Percentiles rank a stretch among this genome's conserved stretches.
Conservation (phyloP, 2,888 invertebrate species). For the Pyrrhia umbra region DNA sequence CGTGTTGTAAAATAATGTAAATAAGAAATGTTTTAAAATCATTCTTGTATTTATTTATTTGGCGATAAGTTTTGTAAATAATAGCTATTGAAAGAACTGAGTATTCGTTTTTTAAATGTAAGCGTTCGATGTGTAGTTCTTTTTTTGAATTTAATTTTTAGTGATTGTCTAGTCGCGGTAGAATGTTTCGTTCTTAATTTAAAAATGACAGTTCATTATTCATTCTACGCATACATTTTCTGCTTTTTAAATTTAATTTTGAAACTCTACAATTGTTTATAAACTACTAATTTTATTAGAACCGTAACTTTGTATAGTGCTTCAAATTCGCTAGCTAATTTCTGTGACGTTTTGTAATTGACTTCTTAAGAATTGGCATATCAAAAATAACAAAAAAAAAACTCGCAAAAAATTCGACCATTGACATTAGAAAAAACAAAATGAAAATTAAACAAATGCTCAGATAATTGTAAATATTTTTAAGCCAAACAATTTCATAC, state of each 20-base stretch:
- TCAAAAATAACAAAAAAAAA: background rate
- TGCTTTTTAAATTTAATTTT: conserved; percentile 46
- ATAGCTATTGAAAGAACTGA: conserved; percentile 75
- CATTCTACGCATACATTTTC: too few species aligned
- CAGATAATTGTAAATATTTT: conserved; percentile 57
- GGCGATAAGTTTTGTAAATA: conserved; percentile 82
- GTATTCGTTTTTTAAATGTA: conserved; percentile 61
- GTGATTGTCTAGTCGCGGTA: conserved; percentile 52
- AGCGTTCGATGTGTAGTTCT: conserved; percentile 27
- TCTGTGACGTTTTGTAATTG: conserved; percentile 35
- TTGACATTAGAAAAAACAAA: conserved; percentile 9
- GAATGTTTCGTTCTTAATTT: conserved; percentile 24
- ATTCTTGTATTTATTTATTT: conserved; percentile 80
- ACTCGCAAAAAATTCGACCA: conserved; percentile 3
- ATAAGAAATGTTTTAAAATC: conserved; percentile 80
- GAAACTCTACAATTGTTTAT: conserved; percentile 20
- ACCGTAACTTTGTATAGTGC: conserved; percentile 49
- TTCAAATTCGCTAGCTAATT: conserved; percentile 43
- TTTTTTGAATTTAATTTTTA: conserved; percentile 22
- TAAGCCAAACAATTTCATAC: conserved; percentile 21
- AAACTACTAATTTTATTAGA: conserved; percentile 39
- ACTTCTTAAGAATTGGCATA: conserved; percentile 40
- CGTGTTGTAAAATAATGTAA: conserved; percentile 84
- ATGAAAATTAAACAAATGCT: conserved; percentile 38
- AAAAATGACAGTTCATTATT: conserved; percentile 3